These are phyloP conservation scores for Drosophila tsacasi DNA, from an alignment of 1,140 invertebrate species.

Conservation along the genomic window DNA sequence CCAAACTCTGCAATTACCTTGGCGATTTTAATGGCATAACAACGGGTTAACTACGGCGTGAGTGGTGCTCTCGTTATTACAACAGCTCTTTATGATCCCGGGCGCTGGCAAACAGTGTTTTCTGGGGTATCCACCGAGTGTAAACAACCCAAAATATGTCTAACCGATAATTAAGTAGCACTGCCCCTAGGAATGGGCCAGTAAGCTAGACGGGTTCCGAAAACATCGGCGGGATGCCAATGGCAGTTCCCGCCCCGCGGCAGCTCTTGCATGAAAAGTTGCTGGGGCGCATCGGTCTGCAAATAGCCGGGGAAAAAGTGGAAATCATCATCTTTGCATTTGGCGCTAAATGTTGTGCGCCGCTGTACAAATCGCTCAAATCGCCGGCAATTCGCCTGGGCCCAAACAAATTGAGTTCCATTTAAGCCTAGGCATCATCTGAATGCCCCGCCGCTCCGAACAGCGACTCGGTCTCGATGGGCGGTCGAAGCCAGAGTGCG, in stretches of 20 bases:
- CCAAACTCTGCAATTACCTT: conserved; percentile 47
- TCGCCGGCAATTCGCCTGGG: conserved; percentile 48
- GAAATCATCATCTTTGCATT: conserved; percentile 56
- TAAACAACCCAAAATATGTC: conserved; percentile 44
- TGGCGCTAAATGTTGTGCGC: conserved; percentile 55
- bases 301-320: conserved; percentile 50
- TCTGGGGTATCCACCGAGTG: conserved; percentile 16
- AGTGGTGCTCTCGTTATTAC: conserved; percentile 48
- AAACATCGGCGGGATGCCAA: conserved; percentile 14
- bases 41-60: conserved; percentile 22
- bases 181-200: conserved; percentile 11
- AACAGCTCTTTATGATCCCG: conserved; percentile 35
- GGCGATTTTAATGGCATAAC: conserved; percentile 37
- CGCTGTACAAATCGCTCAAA: conserved; percentile 70
- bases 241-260: conserved; percentile 28
- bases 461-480: conserved; percentile 49
- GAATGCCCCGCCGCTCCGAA: conserved; percentile 22
- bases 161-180: conserved; percentile 64
- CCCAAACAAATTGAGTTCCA: conserved; percentile 52
- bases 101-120: conserved; percentile 35
- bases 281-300: conserved; percentile 48
- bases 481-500: conserved; percentile 45
- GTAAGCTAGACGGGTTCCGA: conserved; percentile 1
- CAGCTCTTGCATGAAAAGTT: conserved; percentile 60
- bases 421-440: conserved; percentile 38